phyloP scores from a whole-genome alignment of 2,797 vertebrate genomes.

The Cetoscarus ocellatus region DNA sequence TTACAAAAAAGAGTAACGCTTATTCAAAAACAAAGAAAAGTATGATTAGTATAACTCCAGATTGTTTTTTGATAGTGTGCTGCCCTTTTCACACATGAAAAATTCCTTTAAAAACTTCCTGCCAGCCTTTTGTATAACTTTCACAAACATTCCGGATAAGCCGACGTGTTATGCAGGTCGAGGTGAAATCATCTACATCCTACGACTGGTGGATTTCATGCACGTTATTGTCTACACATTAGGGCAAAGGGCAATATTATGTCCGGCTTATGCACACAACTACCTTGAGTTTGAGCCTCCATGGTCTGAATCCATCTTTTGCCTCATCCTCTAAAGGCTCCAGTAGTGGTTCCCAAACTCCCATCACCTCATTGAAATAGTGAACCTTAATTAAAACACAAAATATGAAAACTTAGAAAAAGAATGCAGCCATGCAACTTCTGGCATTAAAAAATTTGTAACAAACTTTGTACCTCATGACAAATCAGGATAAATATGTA shows the following conservation, averaged over 20 bases:
- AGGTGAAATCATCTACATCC: too few species aligned
- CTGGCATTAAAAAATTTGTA: background rate
- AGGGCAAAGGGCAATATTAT: background rate
- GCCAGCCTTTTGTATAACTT: too few species aligned
- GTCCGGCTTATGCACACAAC: background rate
- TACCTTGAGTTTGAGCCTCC: conserved; percentile 94
- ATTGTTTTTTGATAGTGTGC: too few species aligned
- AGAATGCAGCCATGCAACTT: background rate
- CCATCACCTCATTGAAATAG: conserved; percentile 96
- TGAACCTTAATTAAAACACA: conserved; percentile 85
- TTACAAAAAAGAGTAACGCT: too few species aligned
- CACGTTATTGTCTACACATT: too few species aligned
- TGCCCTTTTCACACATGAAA: too few species aligned
- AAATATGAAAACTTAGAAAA: background rate
- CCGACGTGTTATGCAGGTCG: too few species aligned
- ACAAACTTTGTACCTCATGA: too few species aligned
- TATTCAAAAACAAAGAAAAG: too few species aligned
- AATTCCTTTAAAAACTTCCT: too few species aligned
- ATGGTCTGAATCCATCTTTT: conserved; percentile 91
- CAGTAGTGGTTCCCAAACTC: conserved; percentile 97
- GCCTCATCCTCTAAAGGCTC: conserved; percentile 95
- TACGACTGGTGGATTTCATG: too few species aligned
- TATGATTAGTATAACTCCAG: background rate
- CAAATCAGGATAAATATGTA: background rate
- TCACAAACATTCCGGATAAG: too few species aligned